Evolutionary conservation across 1,140 invertebrate genomes (phyloP), one percentile per base, ranked within the genome.

Genomic region (Sipha flava): DNA sequence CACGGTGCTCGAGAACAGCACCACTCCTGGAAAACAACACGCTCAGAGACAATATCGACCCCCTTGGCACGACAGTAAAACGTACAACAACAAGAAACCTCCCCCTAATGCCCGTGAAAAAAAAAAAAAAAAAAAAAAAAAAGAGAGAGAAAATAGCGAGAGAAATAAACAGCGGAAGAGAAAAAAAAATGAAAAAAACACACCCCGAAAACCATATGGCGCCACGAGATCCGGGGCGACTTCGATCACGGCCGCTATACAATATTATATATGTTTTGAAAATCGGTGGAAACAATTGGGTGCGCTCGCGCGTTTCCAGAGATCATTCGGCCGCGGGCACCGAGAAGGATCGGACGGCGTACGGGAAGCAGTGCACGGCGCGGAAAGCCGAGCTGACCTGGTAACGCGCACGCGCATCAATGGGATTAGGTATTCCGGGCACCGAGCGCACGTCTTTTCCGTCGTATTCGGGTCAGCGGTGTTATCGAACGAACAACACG

Each of bases 1-100:
- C 85, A 99, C 96, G 85, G 97, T 92, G 85, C 95, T 95, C 87
- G 97, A 98, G 90, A 99, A 99, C 88, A 99, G 94, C 87, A 99
- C 96, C 89, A 99, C 98, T 89, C 95, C 96, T 91, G 95, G 89
- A 88, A 98, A 80, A 79, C 73, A 57, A 77, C 37, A 77, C 47
- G 73, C 73, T 77, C 73, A 77, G 49, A 54, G 34, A 77, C 73
- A 40, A 43, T 77, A 52, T 59, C 73, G 23, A 40, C 64, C 64
- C 64, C 40, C 66, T 18, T 9, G 29, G 47, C 40, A 29, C 26
- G 40, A 29, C 21, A 29, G n/a, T 34, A 37, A 52, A 29, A 29
- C 26, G n/a, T 23, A 45, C 12, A 16, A 45, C 4, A 45, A 23
- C n/a, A 45, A 43, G 16, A 73, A 49, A 1, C 31, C 31, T 21